Base-by-base conservation (phyloP, 2,797 vertebrate species). In the Micropoecilia bifurca region DNA sequence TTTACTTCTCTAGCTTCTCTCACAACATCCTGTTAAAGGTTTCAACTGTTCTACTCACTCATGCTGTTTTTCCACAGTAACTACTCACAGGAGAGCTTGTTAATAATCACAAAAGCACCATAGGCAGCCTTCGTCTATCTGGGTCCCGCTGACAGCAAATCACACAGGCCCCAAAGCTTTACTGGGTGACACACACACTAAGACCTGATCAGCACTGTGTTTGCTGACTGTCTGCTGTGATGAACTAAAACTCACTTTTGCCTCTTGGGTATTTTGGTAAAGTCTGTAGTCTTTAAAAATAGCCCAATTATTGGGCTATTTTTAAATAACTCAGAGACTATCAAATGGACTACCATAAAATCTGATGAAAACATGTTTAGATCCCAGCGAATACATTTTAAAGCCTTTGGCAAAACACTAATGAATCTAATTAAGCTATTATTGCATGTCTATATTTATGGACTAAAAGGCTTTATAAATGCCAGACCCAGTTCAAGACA, bases 61-160 rank as follows among this genome's bases (percentile, higher is more conserved):
- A 14, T 53, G 68, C 66, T 1, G 50, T 4, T 3, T 10, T 55
- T 79, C 16, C 13, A 50, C 39, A 78, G 47, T 39, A 7, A 45
- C n/a, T 12, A 13, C 46, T 73, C 59, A 76, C 71, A 48, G 6
- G 41, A 47, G 68, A 80, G 71, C 39, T 63, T 69, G 45, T 50
- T 47, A 66, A 83, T 80, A 71, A 74, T 46, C 28, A 75, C 75
- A 73, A 41, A 88, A 73, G 43, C 57, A 73, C 7, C 10, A 41
- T 74, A 28, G 50, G 59, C 76, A 73, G 79, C 74, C 73, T 75
- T 71, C 59, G 55, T 73, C 41, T 74, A 33, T 53, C 28, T 55
- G 50, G 75, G n/a, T n/a, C 43, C 47, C 1, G 28, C 53, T 73
- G 45, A 75, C 48, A 78, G n/a, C 53, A 72, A 45, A 78, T 48